phyloP scores from a whole-genome alignment of 2,797 vertebrate species.

The Tragelaphus eurycerus region DNA sequence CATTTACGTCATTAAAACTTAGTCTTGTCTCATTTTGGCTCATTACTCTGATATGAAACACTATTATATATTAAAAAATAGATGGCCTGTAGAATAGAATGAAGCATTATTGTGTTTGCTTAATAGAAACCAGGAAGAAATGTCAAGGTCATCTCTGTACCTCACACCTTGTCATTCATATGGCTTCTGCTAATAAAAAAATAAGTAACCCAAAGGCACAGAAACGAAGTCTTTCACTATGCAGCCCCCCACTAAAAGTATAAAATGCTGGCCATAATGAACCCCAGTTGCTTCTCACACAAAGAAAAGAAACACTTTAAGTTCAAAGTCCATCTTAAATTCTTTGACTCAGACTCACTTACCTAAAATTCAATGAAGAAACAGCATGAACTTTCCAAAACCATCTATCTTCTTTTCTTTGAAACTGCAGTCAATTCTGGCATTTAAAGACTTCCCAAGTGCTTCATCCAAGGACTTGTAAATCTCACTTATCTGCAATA shows the following conservation, averaged over 20 bases:
- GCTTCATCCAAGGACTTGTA: slow-evolving; percentile 41
- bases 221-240: background rate
- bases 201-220: slow-evolving; percentile 58
- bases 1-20: background rate
- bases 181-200: slow-evolving; percentile 41
- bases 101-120: background rate
- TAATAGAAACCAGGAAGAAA: slow-evolving; percentile 69
- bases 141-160: background rate
- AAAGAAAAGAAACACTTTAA: background rate
- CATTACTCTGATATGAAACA: background rate
- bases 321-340: background rate
- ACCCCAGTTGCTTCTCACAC: background rate
- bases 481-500: slow-evolving; percentile 50
- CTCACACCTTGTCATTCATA: slow-evolving; percentile 5
- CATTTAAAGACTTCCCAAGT: slow-evolving; percentile 65
- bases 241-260: slow-evolving; percentile 27
- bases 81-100: background rate
- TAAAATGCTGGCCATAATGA: slow-evolving; percentile 54
- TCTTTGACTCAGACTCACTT: slow-evolving; percentile 31
- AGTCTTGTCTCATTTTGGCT: slow-evolving; percentile 14
- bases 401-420: slow-evolving; percentile 67
- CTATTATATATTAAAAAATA: background rate
- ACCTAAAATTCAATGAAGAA: slow-evolving; percentile 74
- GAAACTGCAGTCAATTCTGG: slow-evolving; percentile 53
- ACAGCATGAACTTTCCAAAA: slow-evolving; percentile 71